phyloP scores from a whole-genome alignment of 1,140 invertebrate species.

The Camponotus vicinus region DNA sequence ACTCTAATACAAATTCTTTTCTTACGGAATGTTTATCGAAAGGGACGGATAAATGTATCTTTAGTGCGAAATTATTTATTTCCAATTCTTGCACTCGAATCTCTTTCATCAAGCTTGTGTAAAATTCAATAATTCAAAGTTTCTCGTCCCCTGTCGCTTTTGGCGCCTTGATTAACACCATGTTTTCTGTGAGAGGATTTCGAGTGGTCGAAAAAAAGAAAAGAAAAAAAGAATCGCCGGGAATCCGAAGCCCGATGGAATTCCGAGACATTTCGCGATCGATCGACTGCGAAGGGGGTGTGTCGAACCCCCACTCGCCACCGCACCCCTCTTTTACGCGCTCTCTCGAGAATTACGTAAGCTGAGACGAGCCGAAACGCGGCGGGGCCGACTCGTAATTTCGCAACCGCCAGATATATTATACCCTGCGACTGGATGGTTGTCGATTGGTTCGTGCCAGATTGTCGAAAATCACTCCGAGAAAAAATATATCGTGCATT shows the following conservation, averaged over 20 bases:
- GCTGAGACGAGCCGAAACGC: conserved; percentile 55
- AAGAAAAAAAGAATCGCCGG: conserved; percentile 1
- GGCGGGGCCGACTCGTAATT: conserved; percentile 23
- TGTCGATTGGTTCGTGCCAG: background rate
- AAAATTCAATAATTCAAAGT: background rate
- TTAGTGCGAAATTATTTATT: background rate
- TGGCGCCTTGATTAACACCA: conserved; percentile 5
- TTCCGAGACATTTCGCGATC: conserved; percentile 71
- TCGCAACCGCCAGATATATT: conserved; percentile 54
- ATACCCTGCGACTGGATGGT: conserved; percentile 51
- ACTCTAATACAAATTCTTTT: background rate
- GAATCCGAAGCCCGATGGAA: conserved; percentile 61
- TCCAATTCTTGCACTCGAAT: background rate
- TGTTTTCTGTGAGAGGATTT: background rate
- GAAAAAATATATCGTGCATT: background rate
- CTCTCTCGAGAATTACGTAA: conserved; percentile 72
- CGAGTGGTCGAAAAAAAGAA: background rate
- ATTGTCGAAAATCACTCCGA: background rate
- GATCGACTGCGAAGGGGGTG: conserved; percentile 75
- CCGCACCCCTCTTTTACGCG: conserved; percentile 69
- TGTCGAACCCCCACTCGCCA: conserved; percentile 66
- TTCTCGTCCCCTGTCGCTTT: background rate
- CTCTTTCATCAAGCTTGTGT: background rate
- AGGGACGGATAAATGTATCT: background rate
- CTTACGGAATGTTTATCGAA: background rate